Base-by-base conservation (phyloP, 2,113 vertebrate species). In the Rhadina sibilatrix region DNA sequence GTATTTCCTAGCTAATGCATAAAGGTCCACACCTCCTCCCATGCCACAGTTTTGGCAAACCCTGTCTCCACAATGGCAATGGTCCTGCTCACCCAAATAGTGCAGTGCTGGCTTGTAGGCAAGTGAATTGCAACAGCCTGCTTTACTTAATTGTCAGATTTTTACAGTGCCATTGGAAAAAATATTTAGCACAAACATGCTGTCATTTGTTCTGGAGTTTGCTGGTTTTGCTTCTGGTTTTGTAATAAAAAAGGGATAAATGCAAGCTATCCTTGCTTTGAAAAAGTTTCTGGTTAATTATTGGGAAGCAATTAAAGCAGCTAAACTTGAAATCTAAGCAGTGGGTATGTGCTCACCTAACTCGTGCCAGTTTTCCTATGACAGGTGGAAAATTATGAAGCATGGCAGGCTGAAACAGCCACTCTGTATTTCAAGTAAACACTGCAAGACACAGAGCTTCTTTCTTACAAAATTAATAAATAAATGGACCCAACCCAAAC, bases 341-440 rank as follows among this genome's bases (percentile, higher is more conserved):
- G 30, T 86, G 56, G 61, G 66, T 31, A 84, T 42, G 44, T 63
- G 71, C 49, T 83, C n/a, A 42, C 18, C 37, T 83, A 69, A 80
- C 31, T 84, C 17, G 35, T 59, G 82, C 91, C 97, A 97, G 88
- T 61, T 97, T 97, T 97, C 92, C 86, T 91, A 35, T 79, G 66
- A 23, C 66, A 92, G 60, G 60, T 93, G 82, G 91, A 96, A 88
- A 97, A 96, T 87, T 38, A 91, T 52, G 76, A 94, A 95, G 83
- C 50, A 88, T 30, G 60, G 87, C 81, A 46, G 88, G 83, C 30
- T 38, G 20, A 83, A 90, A 75, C 12, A 97, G 94, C 50, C 49
- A 84, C 63, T 90, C 82, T 82, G 0, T 92, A 75, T 82, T 92
- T 69, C 90, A 97, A 88, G 80, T 68, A 96, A 97, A 89, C 16